Conservation (phyloP, 2,113 vertebrate species). For the Elgaria multicarinata region DNA sequence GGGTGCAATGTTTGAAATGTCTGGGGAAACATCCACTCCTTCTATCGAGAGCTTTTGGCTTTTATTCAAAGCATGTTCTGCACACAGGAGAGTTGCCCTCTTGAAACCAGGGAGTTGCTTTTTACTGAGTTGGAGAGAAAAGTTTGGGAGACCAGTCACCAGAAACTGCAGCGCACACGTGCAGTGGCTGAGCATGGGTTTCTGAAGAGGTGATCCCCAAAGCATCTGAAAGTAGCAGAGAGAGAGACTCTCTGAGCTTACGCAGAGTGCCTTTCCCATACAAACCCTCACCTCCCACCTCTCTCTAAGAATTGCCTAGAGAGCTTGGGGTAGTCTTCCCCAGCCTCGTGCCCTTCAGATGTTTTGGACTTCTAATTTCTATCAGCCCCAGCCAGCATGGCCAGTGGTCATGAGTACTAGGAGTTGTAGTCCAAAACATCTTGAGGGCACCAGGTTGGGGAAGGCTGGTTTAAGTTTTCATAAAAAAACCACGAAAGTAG, state of each 20-base stretch:
- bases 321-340: not conserved
- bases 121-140: not conserved
- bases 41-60: no score
- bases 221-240: not conserved
- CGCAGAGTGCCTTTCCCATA: not conserved
- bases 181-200: not conserved
- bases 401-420: no score
- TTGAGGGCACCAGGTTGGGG: no score
- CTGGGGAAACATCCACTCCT: not conserved
- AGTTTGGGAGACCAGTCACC: no score
- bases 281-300: no score
- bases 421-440: no score
- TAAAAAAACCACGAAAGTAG: no score
- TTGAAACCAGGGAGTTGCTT: not conserved
- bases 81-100: not conserved
- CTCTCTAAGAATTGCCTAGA: not conserved
- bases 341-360: no score
- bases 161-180: not conserved
- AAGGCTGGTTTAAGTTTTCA: not conserved
- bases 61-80: no score
- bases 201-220: not conserved
- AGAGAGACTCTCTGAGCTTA: not conserved
- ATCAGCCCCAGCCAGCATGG: not conserved
- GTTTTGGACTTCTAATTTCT: not conserved
- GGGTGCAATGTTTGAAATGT: not conserved